Base-by-base conservation (phyloP, 2,113 vertebrate species). In the Pristiophorus japonicus region DNA sequence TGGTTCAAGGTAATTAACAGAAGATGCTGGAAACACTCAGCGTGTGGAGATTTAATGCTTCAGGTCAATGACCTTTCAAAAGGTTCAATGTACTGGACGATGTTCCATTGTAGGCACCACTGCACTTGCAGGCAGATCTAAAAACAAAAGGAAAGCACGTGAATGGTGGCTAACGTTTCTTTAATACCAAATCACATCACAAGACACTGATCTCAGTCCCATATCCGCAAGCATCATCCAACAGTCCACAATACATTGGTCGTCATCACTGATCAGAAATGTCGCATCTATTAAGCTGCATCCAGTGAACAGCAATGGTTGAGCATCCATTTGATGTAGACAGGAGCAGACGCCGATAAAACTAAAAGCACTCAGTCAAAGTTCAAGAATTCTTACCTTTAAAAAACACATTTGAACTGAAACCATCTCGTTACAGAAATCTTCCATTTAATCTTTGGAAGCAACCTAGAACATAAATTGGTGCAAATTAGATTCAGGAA, bases 181-280 rank as follows among this genome's bases (percentile, higher is more conserved):
- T 27, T 34, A 34, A 34, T 30, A 87, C 16, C 81, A 22, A 24
- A 91, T 10, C 16, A 65, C 59, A 38, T 34, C 7, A 4, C 59
- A 18, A 51, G 42, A 51, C 65, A 55, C 96, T 96, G 97, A 98
- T 98, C 98, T 98, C 98, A 98, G 98, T 98, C 98, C 98, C 98
- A 98, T 98, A 98, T 98, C 98, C 98, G 98, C 98, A 97, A 97
- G 97, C 95, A 96, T 98, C 98, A 98, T 98, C 98, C 98, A 98
- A 4, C 97, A 97, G 98, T 98, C 98, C 96, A 96, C 95, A 95
- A 59, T 93, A 22, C 96, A 96, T 95, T 67, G 67, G 87, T 91
- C 24, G 3, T 98, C 98, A 98, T 98, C 98, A 97, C 96, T 0
- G 97, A 98, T 97, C 98, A 98, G 97, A 51, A 65, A 73, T 4